Base-by-base conservation (phyloP, 2,888 invertebrate genomes). In the Zootermopsis nevadensis region DNA sequence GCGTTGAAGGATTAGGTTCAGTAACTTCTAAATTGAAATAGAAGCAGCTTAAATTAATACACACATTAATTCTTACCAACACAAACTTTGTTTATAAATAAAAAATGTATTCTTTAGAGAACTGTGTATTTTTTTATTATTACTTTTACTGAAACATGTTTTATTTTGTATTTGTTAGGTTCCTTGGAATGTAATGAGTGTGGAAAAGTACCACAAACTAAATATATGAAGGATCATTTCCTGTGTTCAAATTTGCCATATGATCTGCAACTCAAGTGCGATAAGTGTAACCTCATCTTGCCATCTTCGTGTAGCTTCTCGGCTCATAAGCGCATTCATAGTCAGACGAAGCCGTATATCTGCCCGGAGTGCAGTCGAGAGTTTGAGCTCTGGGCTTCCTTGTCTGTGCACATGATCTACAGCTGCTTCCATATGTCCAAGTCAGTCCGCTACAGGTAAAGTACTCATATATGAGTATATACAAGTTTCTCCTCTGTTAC, bases 341-440 rank as follows among this genome's bases (percentile, higher is more conserved):
- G 38, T 2, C 79, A 66, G 42, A 53, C 60, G n/a, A 35, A 53
- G 31, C 84, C 84, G 27, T 84, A 60, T 48, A 66, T 84, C 69
- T 84, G 84, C 67, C 84, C 84, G 8, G 84, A 84, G n/a, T 84
- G 84, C 80, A 72, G 42, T 82, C 48, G 22, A 31, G 55, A 79
- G 33, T 84, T 80, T 60, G 35, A n/a, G n/a, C 27, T 60, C 22
- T 84, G 84, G 84, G 60, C 77, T 33, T 38, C 80, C 6, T 84
- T 84, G 22, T 80, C 35, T 38, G 55, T 67, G 8, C 84, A 84
- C n/a, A 42, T 84, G 48, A 30, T 67, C 15, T 66, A 77, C 30
- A 74, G 38, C 19, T 84, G 84, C 74, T 82, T 79, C n/a, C 84
- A 84, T 76, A 48, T 84, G 24, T 55, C 35, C 22, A 79, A 80